A percentile compares a stretch with the other conserved stretches of the same genome.
These are phyloP conservation scores for Ctena decussata DNA, from an alignment of 2,888 invertebrate species.

Conservation along the genomic window DNA sequence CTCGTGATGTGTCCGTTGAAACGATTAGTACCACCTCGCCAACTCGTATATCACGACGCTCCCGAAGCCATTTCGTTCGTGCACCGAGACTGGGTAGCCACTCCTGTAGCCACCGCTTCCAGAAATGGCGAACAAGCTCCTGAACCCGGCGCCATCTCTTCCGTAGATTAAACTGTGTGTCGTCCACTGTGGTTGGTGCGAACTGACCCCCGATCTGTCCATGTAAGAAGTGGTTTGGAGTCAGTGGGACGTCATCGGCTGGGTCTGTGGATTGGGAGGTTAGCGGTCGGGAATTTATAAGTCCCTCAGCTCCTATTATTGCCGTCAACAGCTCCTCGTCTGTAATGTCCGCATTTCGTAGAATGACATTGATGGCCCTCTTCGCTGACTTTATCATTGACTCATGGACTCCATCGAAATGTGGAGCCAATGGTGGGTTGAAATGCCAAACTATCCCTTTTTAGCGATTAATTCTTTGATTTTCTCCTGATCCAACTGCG, in stretches of 20 bases:
- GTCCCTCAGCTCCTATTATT: too few relatives aligned
- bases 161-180: background rate
- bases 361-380: background rate
- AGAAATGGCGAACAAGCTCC: background rate
- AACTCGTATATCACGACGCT: too few relatives aligned
- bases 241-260: too few relatives aligned
- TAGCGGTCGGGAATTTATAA: background rate
- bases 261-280: background rate
- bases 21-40: too few relatives aligned
- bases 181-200: too few relatives aligned
- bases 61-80: too few relatives aligned
- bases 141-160: too few relatives aligned
- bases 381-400: background rate
- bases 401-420: background rate
- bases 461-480: background rate
- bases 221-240: too few relatives aligned
- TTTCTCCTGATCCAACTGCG: background rate
- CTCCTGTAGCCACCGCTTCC: background rate
- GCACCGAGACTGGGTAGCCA: background rate
- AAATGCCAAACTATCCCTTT: background rate
- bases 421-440: background rate
- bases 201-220: too few relatives aligned
- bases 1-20: too few relatives aligned
- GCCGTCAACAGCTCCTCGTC: background rate
- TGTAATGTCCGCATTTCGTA: background rate